phyloP scores from a whole-genome alignment of 2,113 vertebrate species.

The Anguilla rostrata region DNA sequence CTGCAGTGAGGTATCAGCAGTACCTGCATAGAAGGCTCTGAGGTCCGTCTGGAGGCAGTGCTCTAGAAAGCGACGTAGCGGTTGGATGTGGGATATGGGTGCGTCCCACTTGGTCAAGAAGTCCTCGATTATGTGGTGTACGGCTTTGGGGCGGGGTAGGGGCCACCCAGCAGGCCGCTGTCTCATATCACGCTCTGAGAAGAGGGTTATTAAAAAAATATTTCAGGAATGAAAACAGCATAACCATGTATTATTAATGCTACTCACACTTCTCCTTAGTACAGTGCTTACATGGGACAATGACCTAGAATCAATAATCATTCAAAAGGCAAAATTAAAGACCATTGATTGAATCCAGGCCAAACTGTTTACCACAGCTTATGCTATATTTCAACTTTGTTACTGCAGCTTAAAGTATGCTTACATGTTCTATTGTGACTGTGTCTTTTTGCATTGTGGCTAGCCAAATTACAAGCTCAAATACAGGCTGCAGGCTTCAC shows the following conservation, averaged over 20 bases:
- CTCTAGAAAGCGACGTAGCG: slow-evolving; percentile 89
- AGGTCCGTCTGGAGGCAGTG: slow-evolving; percentile 88
- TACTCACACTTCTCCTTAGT: too few relatives aligned
- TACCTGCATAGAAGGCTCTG: slow-evolving; percentile 90
- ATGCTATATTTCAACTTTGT: too few relatives aligned
- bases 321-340: too few relatives aligned
- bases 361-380: too few relatives aligned
- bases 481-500: too few relatives aligned
- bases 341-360: too few relatives aligned
- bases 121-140: slow-evolving; percentile 95
- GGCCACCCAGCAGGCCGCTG: slow-evolving; percentile 80
- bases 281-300: too few relatives aligned
- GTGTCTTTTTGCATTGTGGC: too few relatives aligned
- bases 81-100: slow-evolving; percentile 85
- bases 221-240: neutral
- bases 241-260: neutral
- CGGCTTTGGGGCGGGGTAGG: slow-evolving; percentile 79
- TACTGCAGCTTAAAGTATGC: too few relatives aligned
- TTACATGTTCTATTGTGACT: too few relatives aligned
- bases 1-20: neutral
- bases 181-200: slow-evolving; percentile 82
- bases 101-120: slow-evolving; percentile 93
- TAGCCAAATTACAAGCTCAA: too few relatives aligned
- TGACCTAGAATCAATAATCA: too few relatives aligned
- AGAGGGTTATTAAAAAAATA: neutral